Percentiles rank a stretch among this genome's conserved stretches.
phyloP scores from a whole-genome alignment of 2,797 vertebrate genomes.

The Strix occidentalis region DNA sequence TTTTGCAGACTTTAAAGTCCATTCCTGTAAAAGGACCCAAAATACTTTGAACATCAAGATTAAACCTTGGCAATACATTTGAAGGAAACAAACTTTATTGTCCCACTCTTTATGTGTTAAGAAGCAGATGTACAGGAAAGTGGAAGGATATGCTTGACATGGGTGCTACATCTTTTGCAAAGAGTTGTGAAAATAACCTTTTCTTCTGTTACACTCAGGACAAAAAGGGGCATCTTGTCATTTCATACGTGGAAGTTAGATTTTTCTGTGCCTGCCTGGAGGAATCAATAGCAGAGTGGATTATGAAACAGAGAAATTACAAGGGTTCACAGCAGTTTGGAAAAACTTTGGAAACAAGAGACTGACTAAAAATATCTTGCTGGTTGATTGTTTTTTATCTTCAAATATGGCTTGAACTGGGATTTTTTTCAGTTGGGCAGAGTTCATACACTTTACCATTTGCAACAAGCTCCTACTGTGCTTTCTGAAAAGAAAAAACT shows the following conservation, averaged over 20 bases:
- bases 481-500: constrained; percentile 21
- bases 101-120: not conserved
- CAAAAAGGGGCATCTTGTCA: not conserved
- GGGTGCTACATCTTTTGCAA: not conserved
- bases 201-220: not conserved
- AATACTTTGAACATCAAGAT: not conserved
- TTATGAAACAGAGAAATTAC: not conserved
- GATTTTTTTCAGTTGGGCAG: not conserved
- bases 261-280: not conserved
- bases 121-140: not conserved
- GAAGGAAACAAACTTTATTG: not conserved
- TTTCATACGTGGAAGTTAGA: not conserved
- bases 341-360: not conserved
- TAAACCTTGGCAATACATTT: not conserved
- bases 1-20: not conserved
- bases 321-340: not conserved
- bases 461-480: constrained; percentile 14
- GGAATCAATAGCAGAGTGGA: not conserved
- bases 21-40: not conserved
- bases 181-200: not conserved
- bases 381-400: not conserved
- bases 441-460: not conserved
- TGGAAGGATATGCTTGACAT: not conserved
- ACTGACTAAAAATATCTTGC: not conserved
- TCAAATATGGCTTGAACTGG: not conserved